Evolutionary conservation across 2,797 vertebrate genomes (phyloP).

Genomic region (Sebastes ruberrimus): DNA sequence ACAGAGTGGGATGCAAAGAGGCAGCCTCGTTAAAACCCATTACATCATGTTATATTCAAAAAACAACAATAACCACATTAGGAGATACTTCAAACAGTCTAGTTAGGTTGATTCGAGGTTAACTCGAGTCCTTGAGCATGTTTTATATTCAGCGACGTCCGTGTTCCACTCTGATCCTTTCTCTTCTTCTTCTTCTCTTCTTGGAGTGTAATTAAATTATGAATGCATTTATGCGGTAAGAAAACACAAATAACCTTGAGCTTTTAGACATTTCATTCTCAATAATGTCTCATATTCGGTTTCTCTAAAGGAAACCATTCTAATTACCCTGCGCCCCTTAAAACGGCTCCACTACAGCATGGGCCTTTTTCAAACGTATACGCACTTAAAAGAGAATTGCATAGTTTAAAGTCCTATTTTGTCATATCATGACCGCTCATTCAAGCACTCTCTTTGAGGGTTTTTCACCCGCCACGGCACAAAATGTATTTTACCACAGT

Average conservation of each 20-base stretch:
- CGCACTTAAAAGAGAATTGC: not conserved
- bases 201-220: conserved; percentile 34
- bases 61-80: not conserved
- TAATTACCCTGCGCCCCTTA: not conserved
- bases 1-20: not conserved
- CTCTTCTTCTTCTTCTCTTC: not conserved
- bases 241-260: conserved; percentile 38
- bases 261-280: conserved; percentile 20
- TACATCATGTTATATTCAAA: not conserved
- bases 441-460: not conserved
- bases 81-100: not conserved
- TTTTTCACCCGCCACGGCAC: not conserved
- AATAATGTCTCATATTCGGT: not conserved
- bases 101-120: not conserved
- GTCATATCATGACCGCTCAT: not conserved
- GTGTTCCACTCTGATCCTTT: not conserved
- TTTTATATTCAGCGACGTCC: conserved; percentile 24
- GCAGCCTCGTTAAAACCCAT: not conserved
- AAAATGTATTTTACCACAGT: not conserved
- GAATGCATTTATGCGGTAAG: conserved; percentile 18
- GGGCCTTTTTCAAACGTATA: not conserved
- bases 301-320: conserved; percentile 5
- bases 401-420: not conserved
- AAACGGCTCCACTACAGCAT: not conserved
- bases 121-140: conserved; percentile 12